A percentile compares a stretch with the other conserved stretches of the same genome.
These are phyloP conservation scores for Cryptotis parvus DNA, from an alignment of 2,113 vertebrate species.

Conservation along the genomic window DNA sequence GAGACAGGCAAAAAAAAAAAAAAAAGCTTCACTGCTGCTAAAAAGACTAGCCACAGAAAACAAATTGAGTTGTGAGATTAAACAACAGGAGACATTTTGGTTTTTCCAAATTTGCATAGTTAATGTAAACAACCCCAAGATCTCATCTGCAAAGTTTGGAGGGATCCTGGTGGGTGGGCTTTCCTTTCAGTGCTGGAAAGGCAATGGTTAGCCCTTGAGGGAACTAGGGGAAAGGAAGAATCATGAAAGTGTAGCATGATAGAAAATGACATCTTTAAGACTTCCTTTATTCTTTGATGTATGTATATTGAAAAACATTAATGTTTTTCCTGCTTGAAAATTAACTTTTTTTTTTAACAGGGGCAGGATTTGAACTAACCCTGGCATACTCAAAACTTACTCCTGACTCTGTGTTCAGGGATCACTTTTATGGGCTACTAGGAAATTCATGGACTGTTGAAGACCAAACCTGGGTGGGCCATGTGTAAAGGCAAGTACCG, in stretches of 20 bases:
- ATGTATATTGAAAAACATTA: background rate
- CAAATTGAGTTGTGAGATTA: conserved; percentile 77
- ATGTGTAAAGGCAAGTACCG: no score
- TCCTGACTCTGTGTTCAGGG: no score
- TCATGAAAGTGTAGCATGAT: conserved; percentile 27
- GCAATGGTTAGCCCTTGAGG: conserved; percentile 2
- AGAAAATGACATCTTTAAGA: conserved; percentile 30
- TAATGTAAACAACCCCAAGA: conserved; percentile 75
- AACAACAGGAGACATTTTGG: conserved; percentile 67
- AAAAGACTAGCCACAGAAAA: conserved; percentile 55
- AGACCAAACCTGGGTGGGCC: no score
- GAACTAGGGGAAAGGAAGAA: conserved; percentile 37
- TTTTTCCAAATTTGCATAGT: conserved; percentile 74
- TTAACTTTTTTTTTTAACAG: background rate
- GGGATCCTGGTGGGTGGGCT: conserved; percentile 27
- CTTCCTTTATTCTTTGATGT: background rate
- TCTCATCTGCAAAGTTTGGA: conserved; percentile 64
- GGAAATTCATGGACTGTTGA: no score
- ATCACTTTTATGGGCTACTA: no score
- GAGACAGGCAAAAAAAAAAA: conserved; percentile 29
- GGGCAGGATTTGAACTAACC: no score
- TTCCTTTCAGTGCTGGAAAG: conserved; percentile 59
- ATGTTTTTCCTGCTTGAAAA: background rate
- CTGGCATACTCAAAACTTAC: background rate
- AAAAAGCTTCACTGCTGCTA: conserved; percentile 56